Conservation (phyloP, 1,140 invertebrate genomes). For the Metaphire vulgaris region DNA sequence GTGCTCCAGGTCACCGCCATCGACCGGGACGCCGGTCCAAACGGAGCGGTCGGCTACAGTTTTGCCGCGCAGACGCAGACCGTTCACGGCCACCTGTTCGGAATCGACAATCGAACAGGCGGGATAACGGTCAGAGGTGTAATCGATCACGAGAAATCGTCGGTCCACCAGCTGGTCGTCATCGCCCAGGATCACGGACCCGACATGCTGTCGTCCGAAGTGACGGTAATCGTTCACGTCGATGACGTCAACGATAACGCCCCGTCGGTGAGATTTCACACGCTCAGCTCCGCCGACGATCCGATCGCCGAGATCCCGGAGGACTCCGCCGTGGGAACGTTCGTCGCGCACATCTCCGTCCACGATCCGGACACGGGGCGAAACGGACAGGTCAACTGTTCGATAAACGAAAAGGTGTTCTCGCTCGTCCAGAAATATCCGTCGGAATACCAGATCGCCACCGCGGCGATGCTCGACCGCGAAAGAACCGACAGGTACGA, state of each 20-base stretch:
- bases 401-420: conserved; percentile 17
- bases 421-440: conserved; percentile 16
- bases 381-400: conserved; percentile 63
- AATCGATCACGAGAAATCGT: conserved; percentile 21
- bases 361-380: conserved; percentile 78
- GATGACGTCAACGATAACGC: conserved; percentile 54
- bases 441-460: conserved; percentile 20
- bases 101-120: conserved; percentile 22
- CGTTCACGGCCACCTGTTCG: conserved; percentile 16
- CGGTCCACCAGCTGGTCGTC: conserved; percentile 12
- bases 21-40: conserved; percentile 74
- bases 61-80: conserved; percentile 28
- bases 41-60: conserved; percentile 53
- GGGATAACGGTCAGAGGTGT: conserved; percentile 10
- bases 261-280: conserved; percentile 26
- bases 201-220: conserved; percentile 15
- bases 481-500: conserved; percentile 1
- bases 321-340: conserved; percentile 76
- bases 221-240: conserved; percentile 52
- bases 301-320: conserved; percentile 21
- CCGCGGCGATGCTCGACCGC: conserved; percentile 12
- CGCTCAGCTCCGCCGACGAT: conserved; percentile 9
- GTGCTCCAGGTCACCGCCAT: conserved; percentile 65
- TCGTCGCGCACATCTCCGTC: conserved; percentile 83
- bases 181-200: conserved; percentile 24